These are phyloP conservation scores for Pedicia rivosa DNA, from an alignment of 2,888 invertebrate genomes.

Conservation along the genomic window DNA sequence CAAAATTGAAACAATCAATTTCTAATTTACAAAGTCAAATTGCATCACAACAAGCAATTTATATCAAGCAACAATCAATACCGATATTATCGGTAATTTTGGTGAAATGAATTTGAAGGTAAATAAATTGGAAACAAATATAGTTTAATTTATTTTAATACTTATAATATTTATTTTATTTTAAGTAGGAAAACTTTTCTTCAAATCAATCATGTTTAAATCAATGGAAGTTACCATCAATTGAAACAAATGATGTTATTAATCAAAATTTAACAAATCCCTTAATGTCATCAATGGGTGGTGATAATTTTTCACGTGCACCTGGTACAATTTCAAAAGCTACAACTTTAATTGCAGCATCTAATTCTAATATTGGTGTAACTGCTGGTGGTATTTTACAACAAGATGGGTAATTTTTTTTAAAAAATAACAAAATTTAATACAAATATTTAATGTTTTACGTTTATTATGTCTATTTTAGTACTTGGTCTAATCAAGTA, in stretches of 20 bases:
- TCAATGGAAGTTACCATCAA: constrained; percentile 82
- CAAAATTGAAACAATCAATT: constrained; percentile 88
- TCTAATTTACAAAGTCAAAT: constrained; percentile 84
- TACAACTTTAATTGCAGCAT: constrained; percentile 27
- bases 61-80: constrained; percentile 45
- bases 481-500: constrained; percentile 68
- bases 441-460: constrained; percentile 5
- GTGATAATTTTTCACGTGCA: constrained; percentile 76
- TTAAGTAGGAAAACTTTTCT: constrained; percentile 2
- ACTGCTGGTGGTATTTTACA: constrained; percentile 29
- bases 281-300: constrained; percentile 36
- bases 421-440: constrained; percentile 3
- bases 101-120: constrained; percentile 63
- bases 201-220: constrained; percentile 62
- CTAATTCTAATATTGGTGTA: constrained; percentile 36
- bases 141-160: not conserved
- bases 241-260: constrained; percentile 41
- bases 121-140: constrained; percentile 12
- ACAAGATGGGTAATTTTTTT: constrained; percentile 39
- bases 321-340: constrained; percentile 72
- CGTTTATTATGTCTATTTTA: constrained; percentile 16
- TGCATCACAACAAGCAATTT: constrained; percentile 81
- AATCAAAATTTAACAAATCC: constrained; percentile 2
- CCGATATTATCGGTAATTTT: constrained; percentile 55
- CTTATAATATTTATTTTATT: constrained; percentile 6